phyloP scores from a whole-genome alignment of 2,113 vertebrate genomes.

The Mohoua ochrocephala region DNA sequence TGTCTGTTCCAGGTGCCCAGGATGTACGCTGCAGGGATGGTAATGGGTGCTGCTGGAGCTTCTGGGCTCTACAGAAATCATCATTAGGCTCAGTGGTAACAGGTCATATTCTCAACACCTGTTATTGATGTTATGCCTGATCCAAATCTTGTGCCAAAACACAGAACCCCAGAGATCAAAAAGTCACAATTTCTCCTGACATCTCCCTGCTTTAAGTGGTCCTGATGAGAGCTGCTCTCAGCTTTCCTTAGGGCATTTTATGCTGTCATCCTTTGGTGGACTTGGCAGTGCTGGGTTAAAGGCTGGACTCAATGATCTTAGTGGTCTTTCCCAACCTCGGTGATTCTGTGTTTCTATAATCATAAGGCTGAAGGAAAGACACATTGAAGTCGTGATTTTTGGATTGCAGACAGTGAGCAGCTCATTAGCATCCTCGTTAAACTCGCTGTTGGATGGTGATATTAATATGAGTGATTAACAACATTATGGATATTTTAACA shows the following conservation, averaged over 20 bases:
- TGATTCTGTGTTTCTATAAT: not conserved
- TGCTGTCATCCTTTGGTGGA: not conserved
- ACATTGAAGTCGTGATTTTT: not conserved
- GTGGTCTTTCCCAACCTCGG: not conserved
- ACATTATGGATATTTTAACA: not conserved
- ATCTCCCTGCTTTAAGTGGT: not conserved
- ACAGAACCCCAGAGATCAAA: not conserved
- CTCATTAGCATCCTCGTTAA: not conserved
- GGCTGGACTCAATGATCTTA: fast-evolving
- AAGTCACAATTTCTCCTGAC: not conserved
- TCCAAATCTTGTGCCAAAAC: not conserved
- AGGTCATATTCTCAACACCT: not conserved
- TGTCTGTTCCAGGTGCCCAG: not conserved
- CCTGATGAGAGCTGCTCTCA: not conserved
- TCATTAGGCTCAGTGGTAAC: not conserved
- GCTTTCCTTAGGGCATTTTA: not conserved
- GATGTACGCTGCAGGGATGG: not conserved
- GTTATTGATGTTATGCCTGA: not conserved
- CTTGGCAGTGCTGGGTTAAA: not conserved
- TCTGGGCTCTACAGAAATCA: not conserved
- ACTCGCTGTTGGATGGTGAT: not conserved
- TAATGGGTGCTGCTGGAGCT: not conserved
- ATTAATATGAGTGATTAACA: not conserved
- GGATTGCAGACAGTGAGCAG: not conserved
- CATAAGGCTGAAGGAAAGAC: not conserved